These are phyloP conservation scores for Torymus aiolomorphi DNA, from an alignment of 2,888 invertebrate genomes.

Conservation along the genomic window DNA sequence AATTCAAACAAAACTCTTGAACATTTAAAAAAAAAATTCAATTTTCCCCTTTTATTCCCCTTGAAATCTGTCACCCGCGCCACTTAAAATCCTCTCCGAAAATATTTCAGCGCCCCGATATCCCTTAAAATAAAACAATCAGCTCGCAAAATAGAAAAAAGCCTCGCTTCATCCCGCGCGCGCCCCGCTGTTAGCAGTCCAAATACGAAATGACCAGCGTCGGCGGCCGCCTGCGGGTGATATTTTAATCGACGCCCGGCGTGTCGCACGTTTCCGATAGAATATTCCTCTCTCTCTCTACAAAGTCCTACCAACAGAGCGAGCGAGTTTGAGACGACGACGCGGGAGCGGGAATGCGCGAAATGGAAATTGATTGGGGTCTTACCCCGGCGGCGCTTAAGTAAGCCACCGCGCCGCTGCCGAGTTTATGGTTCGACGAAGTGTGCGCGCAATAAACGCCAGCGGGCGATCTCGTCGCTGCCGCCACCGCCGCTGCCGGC, in stretches of 20 bases:
- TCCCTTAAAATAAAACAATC: no score
- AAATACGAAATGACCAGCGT: background rate
- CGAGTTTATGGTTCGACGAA: conserved; percentile 18
- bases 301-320: background rate
- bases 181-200: background rate
- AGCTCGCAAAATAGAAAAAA: no score
- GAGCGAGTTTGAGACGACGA: background rate
- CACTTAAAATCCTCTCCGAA: no score
- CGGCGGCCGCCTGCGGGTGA: background rate
- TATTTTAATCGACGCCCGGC: conserved; percentile 33
- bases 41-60: no score
- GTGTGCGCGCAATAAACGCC: conserved; percentile 51
- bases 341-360: conserved; percentile 29
- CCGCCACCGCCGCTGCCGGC: conserved; percentile 17
- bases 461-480: conserved; percentile 29
- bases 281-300: no score
- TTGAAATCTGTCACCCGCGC: no score
- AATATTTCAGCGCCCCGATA: no score
- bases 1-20: no score
- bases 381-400: conserved; percentile 32
- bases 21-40: no score
- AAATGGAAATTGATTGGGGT: conserved; percentile 63
- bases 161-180: no score
- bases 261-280: no score
- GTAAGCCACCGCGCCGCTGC: conserved; percentile 19